Percentiles rank a stretch among this genome's conserved stretches.
phyloP scores from a whole-genome alignment of 2,888 invertebrate species.

The Acronicta aceris region DNA sequence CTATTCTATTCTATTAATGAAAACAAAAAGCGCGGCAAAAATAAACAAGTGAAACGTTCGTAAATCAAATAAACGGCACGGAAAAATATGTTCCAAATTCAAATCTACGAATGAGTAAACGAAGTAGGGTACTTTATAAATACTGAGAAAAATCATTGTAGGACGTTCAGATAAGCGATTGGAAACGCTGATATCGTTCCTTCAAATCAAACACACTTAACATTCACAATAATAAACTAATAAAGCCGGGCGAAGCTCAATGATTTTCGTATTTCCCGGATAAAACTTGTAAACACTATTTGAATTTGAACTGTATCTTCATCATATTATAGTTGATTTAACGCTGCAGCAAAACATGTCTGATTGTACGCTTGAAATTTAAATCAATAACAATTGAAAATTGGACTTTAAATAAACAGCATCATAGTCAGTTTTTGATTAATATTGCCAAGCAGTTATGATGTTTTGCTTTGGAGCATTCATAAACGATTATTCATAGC shows the following conservation, averaged over 20 bases:
- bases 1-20: no score
- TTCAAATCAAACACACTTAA: conserved; percentile 29
- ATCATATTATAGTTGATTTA: not conserved
- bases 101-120: not conserved
- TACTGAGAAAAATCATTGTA: conserved; percentile 8
- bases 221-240: conserved; percentile 30
- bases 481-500: conserved; percentile 25
- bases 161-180: conserved; percentile 42
- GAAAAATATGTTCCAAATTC: not conserved
- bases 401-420: not conserved
- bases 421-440: conserved; percentile 9
- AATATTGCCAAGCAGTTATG: not conserved
- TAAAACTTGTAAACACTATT: conserved; percentile 15
- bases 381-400: not conserved
- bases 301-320: not conserved
- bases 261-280: conserved; percentile 8
- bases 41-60: not conserved
- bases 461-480: not conserved
- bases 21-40: no score
- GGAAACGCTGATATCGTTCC: conserved; percentile 36
- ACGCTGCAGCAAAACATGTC: not conserved
- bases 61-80: not conserved
- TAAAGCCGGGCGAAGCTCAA: conserved; percentile 25
- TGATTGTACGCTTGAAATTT: not conserved
- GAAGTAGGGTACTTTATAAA: not conserved